A percentile compares a stretch with the other conserved stretches of the same genome.
Evolutionary conservation across 2,113 vertebrate genomes (phyloP).

Genomic region (Morone chrysops): DNA sequence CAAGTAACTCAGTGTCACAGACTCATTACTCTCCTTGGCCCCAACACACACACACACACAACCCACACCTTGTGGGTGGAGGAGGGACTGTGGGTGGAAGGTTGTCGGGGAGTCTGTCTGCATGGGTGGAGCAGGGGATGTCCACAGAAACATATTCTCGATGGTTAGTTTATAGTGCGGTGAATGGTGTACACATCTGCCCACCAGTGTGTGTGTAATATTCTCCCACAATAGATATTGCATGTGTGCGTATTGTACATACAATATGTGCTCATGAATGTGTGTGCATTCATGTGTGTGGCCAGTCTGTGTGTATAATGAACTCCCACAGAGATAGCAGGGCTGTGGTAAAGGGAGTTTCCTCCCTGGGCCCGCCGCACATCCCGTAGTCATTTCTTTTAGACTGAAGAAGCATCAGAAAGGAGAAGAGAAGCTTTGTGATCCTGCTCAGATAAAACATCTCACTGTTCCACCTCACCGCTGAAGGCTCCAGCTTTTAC

Average conservation of each 20-base stretch:
- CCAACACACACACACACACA: constrained; percentile 6
- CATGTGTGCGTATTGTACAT: constrained; percentile 21
- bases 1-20: background rate
- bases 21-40: background rate
- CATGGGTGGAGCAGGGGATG: constrained; percentile 62
- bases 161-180: constrained; percentile 62
- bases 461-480: constrained; percentile 35
- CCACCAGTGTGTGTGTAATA: constrained; percentile 53
- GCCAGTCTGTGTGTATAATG: constrained; percentile 66
- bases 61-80: constrained; percentile 35
- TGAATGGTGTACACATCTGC: constrained; percentile 59
- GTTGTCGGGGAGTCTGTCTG: constrained; percentile 52
- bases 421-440: constrained; percentile 44
- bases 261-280: constrained; percentile 24
- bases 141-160: constrained; percentile 60
- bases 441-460: constrained; percentile 36
- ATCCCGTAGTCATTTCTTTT: constrained; percentile 65
- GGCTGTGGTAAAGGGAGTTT: constrained; percentile 75
- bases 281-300: constrained; percentile 59
- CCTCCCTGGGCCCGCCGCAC: constrained; percentile 67
- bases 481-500: background rate
- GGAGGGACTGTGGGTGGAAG: constrained; percentile 37
- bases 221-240: constrained; percentile 34
- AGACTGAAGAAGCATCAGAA: constrained; percentile 40
- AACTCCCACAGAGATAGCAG: constrained; percentile 79